Evolutionary conservation across 1,140 invertebrate genomes (phyloP), one percentile per base, ranked within the genome.

Genomic region (Caenorhabditis inopinata): DNA sequence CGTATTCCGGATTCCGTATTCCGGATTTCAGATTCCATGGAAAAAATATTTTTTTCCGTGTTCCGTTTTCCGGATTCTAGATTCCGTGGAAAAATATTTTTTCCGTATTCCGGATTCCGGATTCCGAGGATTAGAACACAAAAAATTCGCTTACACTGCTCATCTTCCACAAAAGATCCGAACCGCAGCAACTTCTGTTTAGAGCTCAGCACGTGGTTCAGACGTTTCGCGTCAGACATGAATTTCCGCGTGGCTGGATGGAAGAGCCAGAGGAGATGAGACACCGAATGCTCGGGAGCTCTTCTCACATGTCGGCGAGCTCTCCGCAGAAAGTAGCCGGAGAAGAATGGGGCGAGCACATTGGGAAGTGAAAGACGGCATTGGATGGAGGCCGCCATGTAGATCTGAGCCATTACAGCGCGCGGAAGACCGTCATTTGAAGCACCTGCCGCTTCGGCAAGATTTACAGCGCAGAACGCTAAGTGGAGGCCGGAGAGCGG

Each of bases 381-480:
- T 25, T 84, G 25, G 9, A 88, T 27, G 9, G 87, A 86, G 14
- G 87, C 87, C 45, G 80, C 73, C 9, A 88, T 80, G 76, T 88
- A 88, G 51, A 88, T 88, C 46, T 88, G 84, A 32, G 86, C 87
- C 32, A 85, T 85, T 5, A 79, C 51, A 16, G 46, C 68, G 48
- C 87, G 84, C 11, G 87, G 77, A 23, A 88, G 74, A 32, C 85
- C 86, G 42, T 87, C 83, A 25, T 38, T 78, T 23, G 85, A 82
- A 27, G 85, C 85, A 32, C 87, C 87, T 6, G 87, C 87, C 16
- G 84, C 83, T 79, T 88, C 85, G 11, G 87, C 86, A 21, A 88
- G 68, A 27, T 88, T 88, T 14, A 85, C 87, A 9, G 87, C 86
- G 18, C 80, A 81, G 12, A 88, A 81, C 2, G 87, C 84, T 14